Conservation (phyloP, 2,113 vertebrate genomes). For the Microcebus ravelobensis region DNA sequence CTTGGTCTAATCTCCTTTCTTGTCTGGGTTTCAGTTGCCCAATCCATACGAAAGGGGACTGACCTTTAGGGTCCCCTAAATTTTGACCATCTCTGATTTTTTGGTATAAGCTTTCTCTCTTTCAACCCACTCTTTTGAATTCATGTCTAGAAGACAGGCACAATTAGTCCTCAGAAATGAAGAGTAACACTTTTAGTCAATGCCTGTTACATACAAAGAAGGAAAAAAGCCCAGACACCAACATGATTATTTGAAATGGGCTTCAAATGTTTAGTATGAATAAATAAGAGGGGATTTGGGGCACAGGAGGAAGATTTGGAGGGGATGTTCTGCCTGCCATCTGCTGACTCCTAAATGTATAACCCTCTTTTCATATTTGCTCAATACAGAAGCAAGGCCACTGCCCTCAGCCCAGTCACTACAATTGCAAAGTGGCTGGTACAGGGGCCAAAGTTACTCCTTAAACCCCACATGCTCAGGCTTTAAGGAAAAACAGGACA, state of each 20-base stretch:
- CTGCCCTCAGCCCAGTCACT: background rate
- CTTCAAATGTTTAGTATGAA: background rate
- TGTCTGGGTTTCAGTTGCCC: background rate
- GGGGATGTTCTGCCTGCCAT: background rate
- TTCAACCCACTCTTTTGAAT: slow-evolving; percentile 10
- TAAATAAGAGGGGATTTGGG: background rate
- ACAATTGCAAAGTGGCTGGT: background rate
- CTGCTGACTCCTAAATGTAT: background rate
- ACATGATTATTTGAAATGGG: background rate
- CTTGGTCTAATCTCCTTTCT: background rate
- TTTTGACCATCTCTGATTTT: slow-evolving; percentile 46
- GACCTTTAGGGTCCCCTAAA: background rate
- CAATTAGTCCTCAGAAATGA: background rate
- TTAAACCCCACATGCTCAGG: background rate
- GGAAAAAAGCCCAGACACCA: background rate
- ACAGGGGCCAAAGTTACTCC: background rate
- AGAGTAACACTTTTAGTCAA: background rate
- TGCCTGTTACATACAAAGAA: background rate
- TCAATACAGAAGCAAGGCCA: background rate
- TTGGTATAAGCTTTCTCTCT: background rate
- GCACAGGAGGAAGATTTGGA: background rate
- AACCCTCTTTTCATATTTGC: background rate
- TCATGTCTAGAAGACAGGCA: background rate
- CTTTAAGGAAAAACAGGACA: background rate
- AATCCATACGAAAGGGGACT: background rate